These are phyloP conservation scores for Poecilia gillii DNA, from an alignment of 2,797 vertebrate species.

Conservation along the genomic window DNA sequence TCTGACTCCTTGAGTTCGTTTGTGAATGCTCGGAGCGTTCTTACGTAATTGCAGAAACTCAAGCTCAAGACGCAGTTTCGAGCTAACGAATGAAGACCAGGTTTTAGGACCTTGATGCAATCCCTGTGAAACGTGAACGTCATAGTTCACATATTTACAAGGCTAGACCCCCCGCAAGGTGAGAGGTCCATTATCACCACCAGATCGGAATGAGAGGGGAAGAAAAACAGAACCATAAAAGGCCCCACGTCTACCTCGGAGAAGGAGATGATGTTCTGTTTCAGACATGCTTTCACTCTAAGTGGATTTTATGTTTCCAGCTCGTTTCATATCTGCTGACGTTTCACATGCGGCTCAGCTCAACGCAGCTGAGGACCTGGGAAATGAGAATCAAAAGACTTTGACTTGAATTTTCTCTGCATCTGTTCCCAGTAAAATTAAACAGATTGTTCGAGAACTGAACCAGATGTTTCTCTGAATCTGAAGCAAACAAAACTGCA, in stretches of 20 bases:
- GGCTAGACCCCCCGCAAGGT: conserved; percentile 37
- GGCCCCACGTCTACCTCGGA: conserved; percentile 27
- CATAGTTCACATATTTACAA: conserved; percentile 36
- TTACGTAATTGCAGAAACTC: conserved; percentile 65
- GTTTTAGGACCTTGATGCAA: conserved; percentile 16
- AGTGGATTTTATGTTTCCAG: conserved; percentile 10
- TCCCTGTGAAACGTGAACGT: conserved; percentile 31
- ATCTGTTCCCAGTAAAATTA: conserved; percentile 45
- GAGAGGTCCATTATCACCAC: conserved; percentile 52
- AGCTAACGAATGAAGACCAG: conserved; percentile 6
- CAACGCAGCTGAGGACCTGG: conserved; percentile 45
- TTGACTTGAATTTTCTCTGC: conserved; percentile 36
- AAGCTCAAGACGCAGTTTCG: conserved; percentile 37
- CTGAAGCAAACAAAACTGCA: conserved; percentile 10
- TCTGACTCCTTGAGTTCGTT: conserved; percentile 56
- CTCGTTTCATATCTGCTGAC: neutral
- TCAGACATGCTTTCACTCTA: conserved; percentile 21
- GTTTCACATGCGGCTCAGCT: conserved; percentile 18
- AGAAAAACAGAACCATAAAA: conserved; percentile 59
- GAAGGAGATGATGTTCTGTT: conserved; percentile 34
- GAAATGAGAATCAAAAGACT: conserved; percentile 49
- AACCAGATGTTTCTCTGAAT: conserved; percentile 51
- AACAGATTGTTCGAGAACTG: conserved; percentile 31
- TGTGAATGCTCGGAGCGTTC: conserved; percentile 52
- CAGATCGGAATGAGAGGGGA: conserved; percentile 24